These are phyloP conservation scores for Turnix velox DNA, from an alignment of 2,113 vertebrate species.

Conservation along the genomic window DNA sequence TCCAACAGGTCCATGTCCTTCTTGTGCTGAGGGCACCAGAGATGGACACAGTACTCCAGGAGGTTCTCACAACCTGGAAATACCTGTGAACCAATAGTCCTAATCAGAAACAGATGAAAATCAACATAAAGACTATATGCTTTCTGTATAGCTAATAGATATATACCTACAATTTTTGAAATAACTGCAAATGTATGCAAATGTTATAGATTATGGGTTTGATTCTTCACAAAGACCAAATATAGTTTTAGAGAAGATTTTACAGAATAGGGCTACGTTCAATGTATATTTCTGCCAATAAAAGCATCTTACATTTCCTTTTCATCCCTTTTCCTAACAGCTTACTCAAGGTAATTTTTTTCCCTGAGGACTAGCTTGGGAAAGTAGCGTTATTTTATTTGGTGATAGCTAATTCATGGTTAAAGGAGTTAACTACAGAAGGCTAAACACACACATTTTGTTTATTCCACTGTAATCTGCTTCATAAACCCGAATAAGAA, in stretches of 20 bases:
- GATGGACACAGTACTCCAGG: too few relatives aligned
- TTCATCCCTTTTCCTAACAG: not conserved
- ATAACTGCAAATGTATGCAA: not conserved
- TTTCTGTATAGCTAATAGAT: not conserved
- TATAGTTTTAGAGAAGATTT: not conserved
- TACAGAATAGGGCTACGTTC: not conserved
- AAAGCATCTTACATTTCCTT: not conserved
- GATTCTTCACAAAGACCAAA: not conserved
- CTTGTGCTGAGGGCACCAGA: too few relatives aligned
- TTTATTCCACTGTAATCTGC: not conserved
- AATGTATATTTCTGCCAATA: not conserved
- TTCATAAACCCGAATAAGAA: not conserved
- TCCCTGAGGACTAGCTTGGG: not conserved
- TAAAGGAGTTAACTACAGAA: not conserved
- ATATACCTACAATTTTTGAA: not conserved
- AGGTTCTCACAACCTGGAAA: too few relatives aligned
- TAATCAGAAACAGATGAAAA: not conserved
- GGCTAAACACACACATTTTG: not conserved
- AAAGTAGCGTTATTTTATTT: not conserved
- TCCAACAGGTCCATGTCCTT: too few relatives aligned
- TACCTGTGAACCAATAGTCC: not conserved
- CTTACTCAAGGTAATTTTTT: not conserved
- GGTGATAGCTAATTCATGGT: not conserved
- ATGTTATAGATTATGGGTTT: not conserved
- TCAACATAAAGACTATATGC: not conserved